phyloP scores from a whole-genome alignment of 2,797 vertebrate genomes.

The Scomberomorus guttatus region DNA sequence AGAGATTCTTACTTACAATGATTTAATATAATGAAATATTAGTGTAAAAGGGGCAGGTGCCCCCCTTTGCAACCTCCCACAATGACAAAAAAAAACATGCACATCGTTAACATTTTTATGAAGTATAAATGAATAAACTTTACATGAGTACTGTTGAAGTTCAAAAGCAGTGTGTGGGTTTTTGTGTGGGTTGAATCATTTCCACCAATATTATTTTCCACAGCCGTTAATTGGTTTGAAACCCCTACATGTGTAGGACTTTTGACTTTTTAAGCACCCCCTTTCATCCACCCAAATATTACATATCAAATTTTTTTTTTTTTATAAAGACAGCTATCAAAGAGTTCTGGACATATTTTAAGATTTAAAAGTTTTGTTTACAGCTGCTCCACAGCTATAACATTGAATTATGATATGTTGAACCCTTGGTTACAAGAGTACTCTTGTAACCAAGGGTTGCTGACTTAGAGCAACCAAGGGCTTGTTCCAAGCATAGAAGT shows the following conservation, averaged over 20 bases:
- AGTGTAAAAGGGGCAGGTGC: not conserved
- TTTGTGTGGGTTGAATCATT: conserved; percentile 58
- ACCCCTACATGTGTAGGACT: conserved; percentile 28
- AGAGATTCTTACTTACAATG: not conserved
- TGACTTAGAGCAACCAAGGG: too few species aligned
- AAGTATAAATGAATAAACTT: conserved; percentile 4
- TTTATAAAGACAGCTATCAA: not conserved
- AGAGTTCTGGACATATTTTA: not conserved
- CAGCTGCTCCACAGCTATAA: not conserved
- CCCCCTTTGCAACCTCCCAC: too few species aligned
- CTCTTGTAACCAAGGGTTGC: too few species aligned
- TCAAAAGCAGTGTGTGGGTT: not conserved
- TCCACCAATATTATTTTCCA: conserved; percentile 61
- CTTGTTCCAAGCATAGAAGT: conserved; percentile 16
- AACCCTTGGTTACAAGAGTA: not conserved
- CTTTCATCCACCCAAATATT: conserved; percentile 11
- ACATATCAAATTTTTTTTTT: too few species aligned
- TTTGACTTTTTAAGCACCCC: conserved; percentile 57
- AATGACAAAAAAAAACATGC: not conserved
- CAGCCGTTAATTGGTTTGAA: conserved; percentile 38
- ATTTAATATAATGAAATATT: not conserved
- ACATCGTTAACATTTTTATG: not conserved
- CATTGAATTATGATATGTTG: not conserved
- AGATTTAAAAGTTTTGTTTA: conserved; percentile 4
- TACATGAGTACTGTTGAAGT: not conserved